These are phyloP conservation scores for Cheilosia scutellata DNA, from an alignment of 2,888 invertebrate species.

Conservation along the genomic window DNA sequence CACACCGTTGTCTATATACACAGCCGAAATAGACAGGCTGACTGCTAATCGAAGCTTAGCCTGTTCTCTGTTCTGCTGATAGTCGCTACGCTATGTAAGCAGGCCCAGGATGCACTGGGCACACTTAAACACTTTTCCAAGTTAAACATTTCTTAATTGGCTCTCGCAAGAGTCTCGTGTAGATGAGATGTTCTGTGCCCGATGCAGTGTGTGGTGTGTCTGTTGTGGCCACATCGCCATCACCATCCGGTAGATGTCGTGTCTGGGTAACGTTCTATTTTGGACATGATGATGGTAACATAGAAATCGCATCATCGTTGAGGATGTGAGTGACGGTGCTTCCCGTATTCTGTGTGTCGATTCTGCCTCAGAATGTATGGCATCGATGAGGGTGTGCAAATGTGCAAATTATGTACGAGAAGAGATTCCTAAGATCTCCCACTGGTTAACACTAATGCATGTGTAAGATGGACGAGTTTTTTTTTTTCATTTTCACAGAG, in stretches of 20 bases:
- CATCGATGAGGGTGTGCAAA: slow-evolving; percentile 40
- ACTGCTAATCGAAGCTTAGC: slow-evolving; percentile 60
- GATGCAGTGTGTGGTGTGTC: slow-evolving; percentile 32
- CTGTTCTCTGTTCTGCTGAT: slow-evolving; percentile 10
- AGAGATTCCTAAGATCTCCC: slow-evolving; percentile 21
- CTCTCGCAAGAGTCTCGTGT: slow-evolving; percentile 65
- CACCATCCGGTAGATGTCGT: slow-evolving; percentile 70
- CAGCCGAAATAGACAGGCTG: slow-evolving; percentile 9
- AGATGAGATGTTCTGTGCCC: slow-evolving; percentile 53
- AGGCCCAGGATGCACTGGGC: slow-evolving; percentile 45
- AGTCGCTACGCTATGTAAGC: too few species aligned
- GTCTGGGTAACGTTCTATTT: slow-evolving; percentile 72
- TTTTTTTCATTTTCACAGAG: not conserved
- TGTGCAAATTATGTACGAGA: slow-evolving; percentile 45
- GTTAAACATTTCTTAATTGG: slow-evolving; percentile 76
- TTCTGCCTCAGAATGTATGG: slow-evolving; percentile 37
- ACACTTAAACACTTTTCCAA: slow-evolving; percentile 72
- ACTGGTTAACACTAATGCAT: slow-evolving; percentile 58
- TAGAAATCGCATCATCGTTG: slow-evolving; percentile 75
- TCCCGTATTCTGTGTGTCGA: slow-evolving; percentile 43
- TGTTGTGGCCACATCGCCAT: slow-evolving; percentile 33
- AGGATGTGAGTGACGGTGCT: slow-evolving; percentile 61
- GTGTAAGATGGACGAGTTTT: slow-evolving; percentile 27
- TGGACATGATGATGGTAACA: slow-evolving; percentile 67
- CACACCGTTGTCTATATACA: slow-evolving; percentile 12